Percentiles rank a stretch among this genome's conserved stretches.
Conservation (phyloP, 23 tunicate genomes). For the Halocynthia roretzi region DNA sequence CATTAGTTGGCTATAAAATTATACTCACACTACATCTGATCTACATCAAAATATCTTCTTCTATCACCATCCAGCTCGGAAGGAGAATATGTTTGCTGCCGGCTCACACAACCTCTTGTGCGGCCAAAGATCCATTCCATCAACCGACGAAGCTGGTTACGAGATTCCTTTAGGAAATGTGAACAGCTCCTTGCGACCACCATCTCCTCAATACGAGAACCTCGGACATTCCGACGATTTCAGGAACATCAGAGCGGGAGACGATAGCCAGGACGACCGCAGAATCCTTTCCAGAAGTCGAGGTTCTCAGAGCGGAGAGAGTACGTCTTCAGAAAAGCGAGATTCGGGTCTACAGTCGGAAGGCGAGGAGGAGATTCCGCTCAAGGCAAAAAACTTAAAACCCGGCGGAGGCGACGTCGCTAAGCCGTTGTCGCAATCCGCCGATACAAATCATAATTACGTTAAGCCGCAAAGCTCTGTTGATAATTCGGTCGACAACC, state of each 20-base stretch:
- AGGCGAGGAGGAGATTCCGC: conserved; percentile 51
- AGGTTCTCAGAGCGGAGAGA: conserved; percentile 42
- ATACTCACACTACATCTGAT: not conserved
- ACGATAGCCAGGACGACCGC: conserved; percentile 6
- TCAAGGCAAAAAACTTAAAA: conserved; percentile 24
- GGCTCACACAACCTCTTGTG: conserved; percentile 6
- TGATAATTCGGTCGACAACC: conserved; percentile 61
- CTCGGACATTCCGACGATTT: conserved; percentile 8
- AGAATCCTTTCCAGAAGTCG: conserved; percentile 18
- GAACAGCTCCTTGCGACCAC: too few species aligned
- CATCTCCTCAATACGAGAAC: too few species aligned
- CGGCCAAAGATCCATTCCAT: not conserved
- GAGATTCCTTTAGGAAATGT: conserved; percentile 8
- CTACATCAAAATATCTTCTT: not conserved
- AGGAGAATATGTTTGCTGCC: not conserved
- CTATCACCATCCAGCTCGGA: not conserved
- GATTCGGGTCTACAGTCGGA: conserved; percentile 83
- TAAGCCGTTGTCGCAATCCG: not conserved
- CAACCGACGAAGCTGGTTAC: conserved; percentile 15
- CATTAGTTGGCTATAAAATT: not conserved
- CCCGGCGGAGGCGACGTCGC: conserved; percentile 18
- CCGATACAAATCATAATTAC: conserved; percentile 1
- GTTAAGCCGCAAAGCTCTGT: not conserved
- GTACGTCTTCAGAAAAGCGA: conserved; percentile 43
- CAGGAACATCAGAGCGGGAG: conserved; percentile 3